Evolutionary conservation across 2,113 vertebrate species (phyloP).

Genomic region (Shinisaurus crocodilurus): DNA sequence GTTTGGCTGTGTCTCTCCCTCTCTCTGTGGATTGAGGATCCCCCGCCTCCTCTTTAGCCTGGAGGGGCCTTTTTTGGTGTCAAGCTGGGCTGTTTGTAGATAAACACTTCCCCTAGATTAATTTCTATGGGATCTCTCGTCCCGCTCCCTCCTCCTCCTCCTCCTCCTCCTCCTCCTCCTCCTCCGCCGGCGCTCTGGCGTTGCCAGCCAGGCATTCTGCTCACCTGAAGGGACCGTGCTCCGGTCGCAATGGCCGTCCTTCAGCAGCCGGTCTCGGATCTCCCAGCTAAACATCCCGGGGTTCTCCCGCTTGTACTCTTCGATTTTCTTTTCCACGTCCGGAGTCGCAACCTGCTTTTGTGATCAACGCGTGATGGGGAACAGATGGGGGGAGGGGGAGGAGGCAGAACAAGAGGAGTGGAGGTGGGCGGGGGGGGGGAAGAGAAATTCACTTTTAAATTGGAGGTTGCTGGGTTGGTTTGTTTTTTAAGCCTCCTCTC

Average conservation of each 20-base stretch:
- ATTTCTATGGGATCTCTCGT: neutral
- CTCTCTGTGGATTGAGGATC: neutral
- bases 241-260: constrained; percentile 97
- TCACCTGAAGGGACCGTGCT: constrained; percentile 99
- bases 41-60: neutral
- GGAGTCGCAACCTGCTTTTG: constrained; percentile 99
- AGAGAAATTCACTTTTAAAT: constrained; percentile 75
- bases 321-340: constrained; percentile 98
- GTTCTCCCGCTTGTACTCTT: constrained; percentile 98
- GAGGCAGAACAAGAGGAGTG: neutral
- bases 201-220: constrained; percentile 69
- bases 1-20: neutral
- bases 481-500: neutral
- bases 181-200: accelerated
- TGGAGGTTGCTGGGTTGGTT: constrained; percentile 6
- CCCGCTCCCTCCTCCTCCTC: too few species aligned
- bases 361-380: constrained; percentile 48
- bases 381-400: neutral
- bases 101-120: neutral
- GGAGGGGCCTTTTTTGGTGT: neutral
- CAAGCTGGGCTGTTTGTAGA: neutral
- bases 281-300: constrained; percentile 99
- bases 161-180: neutral
- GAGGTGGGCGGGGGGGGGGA: neutral
- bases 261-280: constrained; percentile 96